Evolutionary conservation across 2,888 invertebrate species (phyloP), one percentile per base, ranked within the genome.

Genomic region (Phragmatobia fuliginosa): DNA sequence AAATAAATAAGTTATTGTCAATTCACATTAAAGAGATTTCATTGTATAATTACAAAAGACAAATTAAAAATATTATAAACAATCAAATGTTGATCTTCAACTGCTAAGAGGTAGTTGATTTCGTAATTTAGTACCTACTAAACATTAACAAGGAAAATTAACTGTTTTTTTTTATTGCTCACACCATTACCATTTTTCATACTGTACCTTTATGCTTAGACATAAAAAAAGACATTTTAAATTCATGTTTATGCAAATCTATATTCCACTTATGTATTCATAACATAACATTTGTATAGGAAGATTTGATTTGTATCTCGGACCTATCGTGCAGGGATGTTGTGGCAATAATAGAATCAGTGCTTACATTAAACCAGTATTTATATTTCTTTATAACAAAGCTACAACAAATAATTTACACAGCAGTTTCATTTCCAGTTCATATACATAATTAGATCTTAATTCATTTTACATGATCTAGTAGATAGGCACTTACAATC

Each of bases 1-100:
- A 75, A 75, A 76, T 77, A 79, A 85, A 85, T 86, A 87, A 88
- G 83, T 87, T 90, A 90, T 91, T 90, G 90, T 90, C 90, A 80
- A 81, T 83, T 82, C 68, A 78, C 74, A 81, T 74, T 75, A 63
- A 74, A 73, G 73, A 83, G 73, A 81, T 83, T 79, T 77, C 79
- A 74, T 79, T 74, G 72, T 79, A 73, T 71, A 75, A 66, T 78
- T 73, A 76, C 67, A 77, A 77, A 73, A 79, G 45, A 73, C 71
- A 70, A 73, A 45, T 67, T 72, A 61, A 33, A 72, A 72, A 71
- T 70, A 61, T 74, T 71, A 75, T 66, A 66, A 67, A 75, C 10
- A 56, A 52, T 32, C n/a, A 28, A 41, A 70, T 66, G 11, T 66
- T 67, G 58, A 45, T 77, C 68, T 68, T 11, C 68, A 73, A 69